These are phyloP conservation scores for Whitmania pigra DNA, from an alignment of 1,140 invertebrate genomes.

Conservation along the genomic window DNA sequence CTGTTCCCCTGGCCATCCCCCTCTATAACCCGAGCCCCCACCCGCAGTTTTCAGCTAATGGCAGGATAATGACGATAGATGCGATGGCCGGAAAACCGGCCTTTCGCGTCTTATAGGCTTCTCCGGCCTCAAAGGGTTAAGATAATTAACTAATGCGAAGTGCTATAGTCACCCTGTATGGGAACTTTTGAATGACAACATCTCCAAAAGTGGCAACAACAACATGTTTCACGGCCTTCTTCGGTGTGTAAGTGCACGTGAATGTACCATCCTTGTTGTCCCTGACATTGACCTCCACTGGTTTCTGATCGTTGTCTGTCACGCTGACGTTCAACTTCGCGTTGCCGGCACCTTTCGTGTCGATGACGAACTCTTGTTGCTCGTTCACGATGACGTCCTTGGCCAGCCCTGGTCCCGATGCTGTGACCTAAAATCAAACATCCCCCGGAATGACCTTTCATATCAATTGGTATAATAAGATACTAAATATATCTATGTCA, in stretches of 20 bases:
- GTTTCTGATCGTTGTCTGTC: conserved; percentile 39
- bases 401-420: conserved; percentile 61
- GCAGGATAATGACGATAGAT: no score
- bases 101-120: no score
- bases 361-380: conserved; percentile 66
- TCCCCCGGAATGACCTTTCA: no score
- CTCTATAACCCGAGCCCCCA: no score
- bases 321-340: conserved; percentile 62
- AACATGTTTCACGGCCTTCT: conserved; percentile 18
- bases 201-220: conserved; percentile 16
- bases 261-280: conserved; percentile 55
- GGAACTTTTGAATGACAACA: conserved; percentile 15
- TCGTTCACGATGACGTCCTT: conserved; percentile 67
- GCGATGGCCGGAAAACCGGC: no score
- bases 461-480: no score
- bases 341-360: conserved; percentile 71
- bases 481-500: no score
- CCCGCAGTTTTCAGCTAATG: no score
- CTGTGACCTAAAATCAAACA: conserved; percentile 60
- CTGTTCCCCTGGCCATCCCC: no score
- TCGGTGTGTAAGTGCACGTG: conserved; percentile 54
- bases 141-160: background rate
- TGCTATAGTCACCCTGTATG: background rate
- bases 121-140: background rate
- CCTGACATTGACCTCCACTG: conserved; percentile 38